Percentiles rank a stretch among this genome's conserved stretches.
Conservation (phyloP, 2,888 invertebrate genomes). For the Drosophila paranaensis region DNA sequence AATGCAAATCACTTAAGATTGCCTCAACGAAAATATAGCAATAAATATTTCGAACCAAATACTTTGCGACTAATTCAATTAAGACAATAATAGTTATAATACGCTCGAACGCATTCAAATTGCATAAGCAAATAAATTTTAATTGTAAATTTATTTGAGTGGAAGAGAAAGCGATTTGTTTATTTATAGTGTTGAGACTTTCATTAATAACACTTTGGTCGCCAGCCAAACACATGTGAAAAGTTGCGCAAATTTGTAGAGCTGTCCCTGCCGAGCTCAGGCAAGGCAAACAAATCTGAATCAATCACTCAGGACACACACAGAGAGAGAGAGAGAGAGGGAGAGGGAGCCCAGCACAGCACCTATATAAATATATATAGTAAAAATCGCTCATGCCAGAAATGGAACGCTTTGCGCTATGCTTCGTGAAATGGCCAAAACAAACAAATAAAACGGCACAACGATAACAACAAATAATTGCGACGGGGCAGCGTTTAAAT, state of each 20-base stretch:
- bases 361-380: conserved; percentile 35
- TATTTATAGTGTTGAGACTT: conserved; percentile 27
- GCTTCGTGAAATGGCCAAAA: conserved; percentile 68
- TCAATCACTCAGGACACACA: conserved; percentile 65
- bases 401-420: conserved; percentile 59
- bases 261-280: conserved; percentile 30
- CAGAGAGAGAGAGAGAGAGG: conserved; percentile 5
- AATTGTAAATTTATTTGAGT: conserved; percentile 25
- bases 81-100: neutral
- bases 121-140: conserved; percentile 10
- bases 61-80: neutral
- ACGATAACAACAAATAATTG: conserved; percentile 48
- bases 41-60: neutral
- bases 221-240: conserved; percentile 47
- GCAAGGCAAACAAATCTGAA: conserved; percentile 49
- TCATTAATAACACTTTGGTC: conserved; percentile 46
- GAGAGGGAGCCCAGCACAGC: no score
- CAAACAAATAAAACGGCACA: conserved; percentile 70
- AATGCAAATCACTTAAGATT: neutral
- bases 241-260: conserved; percentile 54
- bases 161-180: conserved; percentile 18
- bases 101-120: neutral
- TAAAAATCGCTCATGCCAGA: conserved; percentile 77
- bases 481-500: conserved; percentile 71
- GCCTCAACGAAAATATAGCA: neutral